Evolutionary conservation across 1,140 invertebrate species (phyloP).

Genomic region (Sipha flava): DNA sequence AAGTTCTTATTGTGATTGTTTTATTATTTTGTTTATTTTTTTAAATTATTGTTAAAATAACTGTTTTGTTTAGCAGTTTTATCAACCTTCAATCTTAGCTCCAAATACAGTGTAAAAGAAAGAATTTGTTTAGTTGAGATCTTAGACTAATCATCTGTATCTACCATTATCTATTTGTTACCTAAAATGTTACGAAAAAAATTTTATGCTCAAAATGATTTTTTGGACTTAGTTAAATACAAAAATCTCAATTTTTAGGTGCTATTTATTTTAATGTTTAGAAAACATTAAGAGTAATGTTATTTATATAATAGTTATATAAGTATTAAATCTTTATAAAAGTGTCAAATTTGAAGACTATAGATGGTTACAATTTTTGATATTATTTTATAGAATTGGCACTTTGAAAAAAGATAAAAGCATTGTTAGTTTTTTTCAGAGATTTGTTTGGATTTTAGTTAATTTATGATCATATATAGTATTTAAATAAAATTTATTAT

Average conservation of each 20-base stretch:
- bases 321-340: background rate
- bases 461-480: background rate
- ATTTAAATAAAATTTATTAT: background rate
- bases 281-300: background rate
- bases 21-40: background rate
- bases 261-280: constrained; percentile 16
- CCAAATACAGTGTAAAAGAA: background rate
- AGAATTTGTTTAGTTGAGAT: background rate
- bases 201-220: constrained; percentile 13
- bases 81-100: background rate
- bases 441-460: background rate
- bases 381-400: background rate
- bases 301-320: background rate
- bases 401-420: background rate
- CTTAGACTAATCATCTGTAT: background rate
- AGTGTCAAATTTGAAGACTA: constrained; percentile 11
- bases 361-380: background rate
- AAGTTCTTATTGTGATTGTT: background rate
- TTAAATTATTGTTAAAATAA: background rate
- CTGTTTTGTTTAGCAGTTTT: background rate
- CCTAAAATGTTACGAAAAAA: constrained; percentile 14
- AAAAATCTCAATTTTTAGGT: constrained; percentile 15
- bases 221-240: background rate
- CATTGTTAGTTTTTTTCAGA: background rate
- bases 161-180: constrained; percentile 17